A percentile compares a stretch with the other conserved stretches of the same genome.
Evolutionary conservation across 2,888 invertebrate species (phyloP).

Genomic region (Pyrrhia umbra): DNA sequence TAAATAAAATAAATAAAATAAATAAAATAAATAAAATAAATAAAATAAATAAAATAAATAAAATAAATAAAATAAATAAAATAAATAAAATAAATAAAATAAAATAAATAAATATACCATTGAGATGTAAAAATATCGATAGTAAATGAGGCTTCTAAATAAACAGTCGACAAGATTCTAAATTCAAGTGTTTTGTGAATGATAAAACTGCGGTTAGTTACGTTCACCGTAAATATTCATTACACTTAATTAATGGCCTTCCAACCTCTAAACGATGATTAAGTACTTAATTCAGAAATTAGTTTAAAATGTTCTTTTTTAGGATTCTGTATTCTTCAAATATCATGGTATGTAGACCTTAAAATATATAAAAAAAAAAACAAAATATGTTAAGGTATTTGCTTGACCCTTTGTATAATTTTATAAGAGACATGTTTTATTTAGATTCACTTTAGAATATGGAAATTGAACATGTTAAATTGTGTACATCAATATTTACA

Average conservation of each 20-base stretch:
- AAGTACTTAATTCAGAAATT: constrained; percentile 8
- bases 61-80: no score
- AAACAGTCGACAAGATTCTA: not conserved
- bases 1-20: no score
- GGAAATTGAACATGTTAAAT: no score
- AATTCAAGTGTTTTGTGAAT: constrained; percentile 20
- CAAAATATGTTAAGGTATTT: not conserved
- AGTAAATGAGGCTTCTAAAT: constrained; percentile 2
- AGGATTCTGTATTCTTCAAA: not conserved
- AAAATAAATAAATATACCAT: no score
- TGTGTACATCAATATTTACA: not conserved
- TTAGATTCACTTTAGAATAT: not conserved
- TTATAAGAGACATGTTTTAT: not conserved
- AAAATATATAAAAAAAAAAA: not conserved
- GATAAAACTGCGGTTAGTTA: constrained; percentile 27
- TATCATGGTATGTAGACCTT: not conserved
- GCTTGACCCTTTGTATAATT: not conserved
- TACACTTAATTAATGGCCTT: constrained; percentile 21
- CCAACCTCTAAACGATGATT: constrained; percentile 19
- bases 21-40: no score
- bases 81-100: no score
- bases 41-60: no score
- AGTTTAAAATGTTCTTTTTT: not conserved
- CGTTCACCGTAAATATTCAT: constrained; percentile 37
- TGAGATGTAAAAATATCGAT: no score